Base-by-base conservation (phyloP, 2,113 vertebrate genomes). In the Onychorhynchus coronatus region DNA sequence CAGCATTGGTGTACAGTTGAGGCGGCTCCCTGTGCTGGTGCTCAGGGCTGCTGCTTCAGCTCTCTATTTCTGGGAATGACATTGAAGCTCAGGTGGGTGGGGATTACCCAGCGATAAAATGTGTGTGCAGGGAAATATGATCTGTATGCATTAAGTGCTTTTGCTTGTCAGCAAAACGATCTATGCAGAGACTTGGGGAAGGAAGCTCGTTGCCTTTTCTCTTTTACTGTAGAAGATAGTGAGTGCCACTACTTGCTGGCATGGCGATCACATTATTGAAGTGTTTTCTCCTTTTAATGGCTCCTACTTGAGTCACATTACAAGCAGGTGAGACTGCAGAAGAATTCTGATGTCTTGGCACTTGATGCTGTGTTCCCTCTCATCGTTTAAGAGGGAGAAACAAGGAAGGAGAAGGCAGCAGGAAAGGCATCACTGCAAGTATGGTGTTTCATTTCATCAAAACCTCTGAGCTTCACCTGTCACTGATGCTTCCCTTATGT, bases 131-230 rank as follows among this genome's bases (percentile, higher is more conserved):
- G n/a, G 93, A 85, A 91, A 93, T 79, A 59, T 9, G 68, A 95
- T 91, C 79, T 0, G 0, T 72, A 11, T 52, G 67, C 73, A 66
- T 50, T 93, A 91, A 96, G 68, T 71, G 75, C 77, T 90, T 86
- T 49, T 85, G 73, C 62, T 95, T 95, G 87, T 95, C 95, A 94
- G 91, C 91, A 94, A 30, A 89, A 83, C 46, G 35, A 62, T 85
- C 91, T 77, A 20, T 27, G 4, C 39, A 46, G 78, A 72, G 63
- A 80, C 35, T 50, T 2, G 8, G 58, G 46, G 55, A 92, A 88
- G 68, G 61, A 78, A 94, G 63, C 59, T 75, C 12, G 9, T 47
- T 70, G 65, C 75, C 80, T 76, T 84, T 89, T 80, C 44, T 71
- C 52, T 67, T 75, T 65, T 55, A 16, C 46, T 47, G 30, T 55